Evolutionary conservation across 2,888 invertebrate species (phyloP).

Genomic region (Eristalinus aeneus): DNA sequence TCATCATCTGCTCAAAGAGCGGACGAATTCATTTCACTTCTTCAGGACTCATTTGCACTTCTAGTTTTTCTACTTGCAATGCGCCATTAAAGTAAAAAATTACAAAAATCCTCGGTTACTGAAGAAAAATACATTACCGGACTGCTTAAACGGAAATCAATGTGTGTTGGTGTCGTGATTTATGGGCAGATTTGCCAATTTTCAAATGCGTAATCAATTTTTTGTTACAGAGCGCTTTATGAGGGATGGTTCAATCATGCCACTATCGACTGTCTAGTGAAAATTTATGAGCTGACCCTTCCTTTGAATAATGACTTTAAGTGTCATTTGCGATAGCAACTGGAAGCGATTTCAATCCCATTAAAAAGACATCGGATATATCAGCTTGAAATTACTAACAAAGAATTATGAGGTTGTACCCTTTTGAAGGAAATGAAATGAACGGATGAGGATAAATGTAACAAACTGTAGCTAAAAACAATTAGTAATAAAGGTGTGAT

Average conservation of each 20-base stretch:
- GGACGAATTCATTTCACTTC: too few species aligned
- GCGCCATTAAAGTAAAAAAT: background rate
- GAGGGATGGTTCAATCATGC: background rate
- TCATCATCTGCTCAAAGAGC: too few species aligned
- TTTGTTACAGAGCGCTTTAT: background rate
- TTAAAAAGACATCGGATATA: too few species aligned
- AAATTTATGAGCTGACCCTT: background rate
- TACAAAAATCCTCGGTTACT: background rate
- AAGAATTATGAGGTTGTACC: too few species aligned
- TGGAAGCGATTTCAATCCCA: background rate
- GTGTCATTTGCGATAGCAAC: background rate
- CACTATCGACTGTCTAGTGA: background rate
- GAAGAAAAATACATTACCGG: background rate
- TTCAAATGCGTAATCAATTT: background rate
- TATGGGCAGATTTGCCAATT: background rate
- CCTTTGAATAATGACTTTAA: background rate
- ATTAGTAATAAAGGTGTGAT: too few species aligned
- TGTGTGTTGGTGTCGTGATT: background rate
- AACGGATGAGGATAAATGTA: too few species aligned
- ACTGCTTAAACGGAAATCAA: background rate
- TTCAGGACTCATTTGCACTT: too few species aligned
- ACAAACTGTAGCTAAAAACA: too few species aligned
- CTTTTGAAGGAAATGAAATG: too few species aligned
- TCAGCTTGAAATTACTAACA: too few species aligned
- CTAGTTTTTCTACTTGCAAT: too few species aligned